Conservation (phyloP, 2,888 invertebrate genomes). For the Lasius platythorax region DNA sequence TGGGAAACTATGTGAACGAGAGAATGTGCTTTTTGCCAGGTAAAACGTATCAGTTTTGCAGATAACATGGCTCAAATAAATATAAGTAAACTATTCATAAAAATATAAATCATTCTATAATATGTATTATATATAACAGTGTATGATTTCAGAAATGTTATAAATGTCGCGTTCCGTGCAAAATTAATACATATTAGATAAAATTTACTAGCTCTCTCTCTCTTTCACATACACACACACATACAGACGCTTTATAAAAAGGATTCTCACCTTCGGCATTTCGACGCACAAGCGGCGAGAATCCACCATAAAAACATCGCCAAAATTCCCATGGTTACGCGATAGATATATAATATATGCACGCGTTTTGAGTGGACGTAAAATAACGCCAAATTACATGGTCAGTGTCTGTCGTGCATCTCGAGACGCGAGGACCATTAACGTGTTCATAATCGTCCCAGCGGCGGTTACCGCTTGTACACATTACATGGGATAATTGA, state of each 20-base stretch:
- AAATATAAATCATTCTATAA: neutral
- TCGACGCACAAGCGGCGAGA: neutral
- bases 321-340: slow-evolving; percentile 22
- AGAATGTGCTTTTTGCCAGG: neutral
- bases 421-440: slow-evolving; percentile 67
- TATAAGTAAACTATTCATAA: neutral
- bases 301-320: neutral
- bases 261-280: neutral
- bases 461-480: slow-evolving; percentile 60
- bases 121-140: neutral
- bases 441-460: slow-evolving; percentile 72
- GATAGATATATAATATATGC: slow-evolving; percentile 56
- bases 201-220: neutral
- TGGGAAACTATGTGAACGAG: slow-evolving; percentile 45
- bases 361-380: slow-evolving; percentile 46
- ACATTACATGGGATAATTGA: slow-evolving; percentile 68
- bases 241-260: neutral
- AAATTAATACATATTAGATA: neutral
- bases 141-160: neutral
- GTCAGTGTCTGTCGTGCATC: slow-evolving; percentile 64
- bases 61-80: neutral
- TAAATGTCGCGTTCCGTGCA: neutral
- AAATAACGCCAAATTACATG: slow-evolving; percentile 66
- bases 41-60: neutral
- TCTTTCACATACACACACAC: no score